Percentiles rank a stretch among this genome's conserved stretches.
These are phyloP conservation scores for Craterocephalus amniculus DNA, from an alignment of 2,797 vertebrate species.

Conservation along the genomic window DNA sequence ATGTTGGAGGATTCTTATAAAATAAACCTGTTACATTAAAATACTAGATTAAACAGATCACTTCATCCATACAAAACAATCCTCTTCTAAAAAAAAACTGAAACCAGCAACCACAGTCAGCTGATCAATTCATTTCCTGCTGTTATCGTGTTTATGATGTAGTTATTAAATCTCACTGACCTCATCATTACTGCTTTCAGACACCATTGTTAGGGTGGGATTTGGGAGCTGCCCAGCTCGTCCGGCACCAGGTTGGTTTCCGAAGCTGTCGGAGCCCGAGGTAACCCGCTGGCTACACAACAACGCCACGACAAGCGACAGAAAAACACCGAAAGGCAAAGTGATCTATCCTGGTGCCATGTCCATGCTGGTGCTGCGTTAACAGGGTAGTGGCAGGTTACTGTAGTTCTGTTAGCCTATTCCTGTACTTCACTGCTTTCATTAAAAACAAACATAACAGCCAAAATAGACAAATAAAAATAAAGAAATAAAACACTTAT, in stretches of 20 bases:
- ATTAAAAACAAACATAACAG: too few relatives aligned
- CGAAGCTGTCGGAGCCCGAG: constrained; percentile 1
- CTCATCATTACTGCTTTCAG: constrained; percentile 54
- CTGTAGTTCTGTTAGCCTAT: neutral
- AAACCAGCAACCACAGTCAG: constrained; percentile 13
- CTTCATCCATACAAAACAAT: neutral
- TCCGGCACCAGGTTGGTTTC: constrained; percentile 16
- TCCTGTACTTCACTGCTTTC: neutral
- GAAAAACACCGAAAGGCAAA: constrained; percentile 36
- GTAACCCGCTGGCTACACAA: constrained; percentile 16
- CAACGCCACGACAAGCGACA: constrained; percentile 31
- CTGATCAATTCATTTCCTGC: neutral
- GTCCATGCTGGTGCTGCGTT: constrained; percentile 51
- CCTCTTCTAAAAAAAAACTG: constrained; percentile 39
- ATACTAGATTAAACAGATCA: neutral
- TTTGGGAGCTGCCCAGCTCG: constrained; percentile 9
- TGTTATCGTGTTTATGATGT: neutral
- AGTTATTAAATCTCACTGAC: constrained; percentile 50
- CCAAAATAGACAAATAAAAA: neutral
- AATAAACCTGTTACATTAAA: neutral
- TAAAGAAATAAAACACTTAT: neutral
- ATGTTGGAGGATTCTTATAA: too few relatives aligned
- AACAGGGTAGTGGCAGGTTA: neutral
- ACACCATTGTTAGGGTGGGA: constrained; percentile 17
- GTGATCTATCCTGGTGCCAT: constrained; percentile 48